phyloP scores from a whole-genome alignment of 2,113 vertebrate genomes.

The Thryonomys swinderianus region DNA sequence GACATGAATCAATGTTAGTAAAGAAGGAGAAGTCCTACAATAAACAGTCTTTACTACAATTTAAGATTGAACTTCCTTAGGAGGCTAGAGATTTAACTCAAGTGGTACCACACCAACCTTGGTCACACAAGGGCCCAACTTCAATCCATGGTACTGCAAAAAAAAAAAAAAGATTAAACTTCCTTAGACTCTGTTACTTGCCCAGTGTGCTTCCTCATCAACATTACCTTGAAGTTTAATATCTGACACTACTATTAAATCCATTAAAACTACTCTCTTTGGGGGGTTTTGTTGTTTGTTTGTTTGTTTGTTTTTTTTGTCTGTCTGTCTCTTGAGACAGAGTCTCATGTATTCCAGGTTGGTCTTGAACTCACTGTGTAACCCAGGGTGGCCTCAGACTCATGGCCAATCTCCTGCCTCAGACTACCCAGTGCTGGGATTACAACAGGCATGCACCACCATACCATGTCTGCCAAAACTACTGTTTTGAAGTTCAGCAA shows the following conservation, averaged over 20 bases:
- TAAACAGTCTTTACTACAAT: not conserved
- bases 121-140: too few species aligned
- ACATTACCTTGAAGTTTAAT: not conserved
- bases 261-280: not conserved
- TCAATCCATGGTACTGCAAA: too few species aligned
- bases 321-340: not conserved
- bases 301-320: too few species aligned
- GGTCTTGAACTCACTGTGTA: not conserved
- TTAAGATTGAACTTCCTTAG: not conserved
- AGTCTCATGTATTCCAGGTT: not conserved
- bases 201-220: not conserved
- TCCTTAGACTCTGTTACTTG: not conserved
- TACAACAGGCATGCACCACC: not conserved
- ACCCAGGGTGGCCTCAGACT: not conserved
- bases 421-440: not conserved
- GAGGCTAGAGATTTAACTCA: too few species aligned
- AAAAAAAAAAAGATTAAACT: slow-evolving; percentile 23
- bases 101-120: too few species aligned
- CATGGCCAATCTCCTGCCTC: not conserved
- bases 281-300: not conserved
- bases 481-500: not conserved
- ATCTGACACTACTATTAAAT: not conserved
- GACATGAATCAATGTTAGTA: not conserved
- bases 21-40: not conserved
- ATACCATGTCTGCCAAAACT: not conserved